Evolutionary conservation across 2,888 invertebrate species (phyloP), one percentile per base, ranked within the genome.

Genomic region (Tanytarsus gracilentus): DNA sequence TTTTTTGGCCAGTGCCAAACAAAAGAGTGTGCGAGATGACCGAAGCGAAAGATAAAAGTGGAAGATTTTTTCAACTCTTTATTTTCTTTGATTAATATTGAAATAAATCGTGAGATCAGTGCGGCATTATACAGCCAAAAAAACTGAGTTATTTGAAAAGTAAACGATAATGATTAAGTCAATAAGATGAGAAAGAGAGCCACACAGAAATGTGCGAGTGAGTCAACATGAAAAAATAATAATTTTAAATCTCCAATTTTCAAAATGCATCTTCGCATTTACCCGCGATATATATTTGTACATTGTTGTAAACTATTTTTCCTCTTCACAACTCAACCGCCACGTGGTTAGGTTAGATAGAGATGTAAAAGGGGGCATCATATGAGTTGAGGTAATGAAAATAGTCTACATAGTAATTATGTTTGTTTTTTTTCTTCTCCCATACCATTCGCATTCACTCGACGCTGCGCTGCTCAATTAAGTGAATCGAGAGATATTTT

Each of bases 341-440:
- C 44, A 44, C 44, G 44, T 44, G 44, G 44, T 44, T 23, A n/a
- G n/a, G n/a, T n/a, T 18, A 33, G n/a, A 33, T 9, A 33, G 9
- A 44, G 21, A 44, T 44, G 23, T 40, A 40, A 40, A 40, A n/a
- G n/a, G n/a, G n/a, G n/a, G n/a, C n/a, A n/a, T n/a, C n/a, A n/a
- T n/a, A n/a, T n/a, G n/a, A n/a, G n/a, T n/a, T n/a, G n/a, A n/a
- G n/a, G 40, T 21, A 40, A 40, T 40, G 40, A 40, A 44, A 44
- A 44, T 44, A 44, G 44, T 44, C 44, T 44, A 44, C 44, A 44
- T 44, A 44, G 44, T 21, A 44, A 44, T 44, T 44, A 23, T 44
- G 23, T 44, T 44, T 44, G 44, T 44, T 44, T 44, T 44, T 44
- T 23, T 14, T 36, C 44, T 44, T 44, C 21, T 33, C 14, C 16